Evolutionary conservation across 2,888 invertebrate genomes (phyloP).

Genomic region (Amphipyra tragopoginis): DNA sequence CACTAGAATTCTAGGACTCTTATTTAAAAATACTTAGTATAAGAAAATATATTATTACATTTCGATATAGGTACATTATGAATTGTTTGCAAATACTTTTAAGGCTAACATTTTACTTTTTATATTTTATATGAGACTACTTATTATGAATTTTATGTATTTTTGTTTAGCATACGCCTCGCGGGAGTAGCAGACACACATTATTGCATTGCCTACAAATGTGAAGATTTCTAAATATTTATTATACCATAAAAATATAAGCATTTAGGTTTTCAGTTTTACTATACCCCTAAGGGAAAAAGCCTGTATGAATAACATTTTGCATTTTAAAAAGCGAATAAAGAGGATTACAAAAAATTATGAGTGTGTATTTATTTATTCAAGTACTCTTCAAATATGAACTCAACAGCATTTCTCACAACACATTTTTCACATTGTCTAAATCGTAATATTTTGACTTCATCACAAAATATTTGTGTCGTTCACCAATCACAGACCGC

Average conservation of each 20-base stretch:
- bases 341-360: too few relatives aligned
- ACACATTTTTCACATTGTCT: too few relatives aligned
- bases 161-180: constrained; percentile 23
- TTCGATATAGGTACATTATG: constrained; percentile 7
- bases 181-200: constrained; percentile 21
- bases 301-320: constrained; percentile 14
- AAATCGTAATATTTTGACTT: too few relatives aligned
- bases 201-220: constrained; percentile 30
- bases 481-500: too few relatives aligned
- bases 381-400: too few relatives aligned
- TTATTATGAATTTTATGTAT: constrained; percentile 19
- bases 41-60: constrained; percentile 6
- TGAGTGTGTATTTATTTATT: too few relatives aligned
- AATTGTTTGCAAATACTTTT: constrained; percentile 1
- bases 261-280: constrained; percentile 20
- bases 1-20: background rate
- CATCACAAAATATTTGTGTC: too few relatives aligned
- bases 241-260: constrained; percentile 30
- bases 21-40: constrained; percentile 2
- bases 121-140: constrained; percentile 18
- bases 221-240: constrained; percentile 37
- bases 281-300: constrained; percentile 23
- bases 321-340: constrained; percentile 16
- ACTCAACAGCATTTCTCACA: too few relatives aligned
- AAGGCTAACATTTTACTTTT: constrained; percentile 8